Evolutionary conservation across 2,797 vertebrate genomes (phyloP).

Genomic region (Monodelphis domestica): DNA sequence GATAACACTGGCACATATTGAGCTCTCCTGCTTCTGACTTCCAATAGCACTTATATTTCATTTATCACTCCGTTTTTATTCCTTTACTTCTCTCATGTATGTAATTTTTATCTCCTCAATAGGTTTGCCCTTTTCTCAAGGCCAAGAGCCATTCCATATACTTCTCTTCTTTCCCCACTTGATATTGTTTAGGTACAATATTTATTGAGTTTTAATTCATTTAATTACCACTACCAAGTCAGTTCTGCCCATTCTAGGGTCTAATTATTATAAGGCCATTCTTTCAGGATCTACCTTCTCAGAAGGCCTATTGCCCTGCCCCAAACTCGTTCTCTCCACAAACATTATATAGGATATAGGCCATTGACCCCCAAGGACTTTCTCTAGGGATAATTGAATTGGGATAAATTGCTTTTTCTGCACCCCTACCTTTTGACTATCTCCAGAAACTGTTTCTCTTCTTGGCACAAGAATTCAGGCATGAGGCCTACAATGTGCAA

Average conservation of each 20-base stretch:
- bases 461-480: not conserved
- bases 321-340: not conserved
- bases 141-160: not conserved
- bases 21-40: not conserved
- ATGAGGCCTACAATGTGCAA: not conserved
- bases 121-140: not conserved
- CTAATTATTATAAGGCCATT: not conserved
- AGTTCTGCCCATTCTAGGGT: not conserved
- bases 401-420: fast-evolving
- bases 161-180: not conserved
- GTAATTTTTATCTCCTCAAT: not conserved
- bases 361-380: not conserved
- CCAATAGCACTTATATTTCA: not conserved
- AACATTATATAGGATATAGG: not conserved
- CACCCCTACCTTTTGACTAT: not conserved
- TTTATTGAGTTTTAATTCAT: not conserved
- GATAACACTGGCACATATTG: not conserved
- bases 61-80: not conserved
- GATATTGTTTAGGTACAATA: not conserved
- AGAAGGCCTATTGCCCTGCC: not conserved
- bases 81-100: not conserved
- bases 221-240: not conserved
- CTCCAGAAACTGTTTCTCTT: not conserved
- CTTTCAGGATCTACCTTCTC: not conserved
- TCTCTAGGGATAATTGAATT: not conserved